phyloP scores from a whole-genome alignment of 2,888 invertebrate species.

The Protodeltote pygarga region DNA sequence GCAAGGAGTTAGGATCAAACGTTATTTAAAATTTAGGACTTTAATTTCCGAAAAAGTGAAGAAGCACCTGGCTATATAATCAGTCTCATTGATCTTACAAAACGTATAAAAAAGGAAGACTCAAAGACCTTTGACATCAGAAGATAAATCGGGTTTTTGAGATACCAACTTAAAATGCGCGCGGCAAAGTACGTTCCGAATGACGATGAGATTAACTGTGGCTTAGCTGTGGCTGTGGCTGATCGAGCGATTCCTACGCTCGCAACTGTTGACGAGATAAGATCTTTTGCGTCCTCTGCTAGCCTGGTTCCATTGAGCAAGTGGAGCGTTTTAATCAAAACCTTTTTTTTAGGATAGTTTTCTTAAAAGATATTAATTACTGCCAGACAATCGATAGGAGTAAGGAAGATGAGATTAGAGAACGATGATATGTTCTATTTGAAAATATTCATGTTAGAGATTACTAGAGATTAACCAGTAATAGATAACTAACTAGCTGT shows the following conservation, averaged over 20 bases:
- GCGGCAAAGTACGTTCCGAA: constrained; percentile 18
- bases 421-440: no score
- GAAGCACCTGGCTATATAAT: not conserved
- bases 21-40: no score
- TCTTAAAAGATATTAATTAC: no score
- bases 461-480: no score
- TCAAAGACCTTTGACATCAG: constrained; percentile 20
- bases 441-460: no score
- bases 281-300: constrained; percentile 10
- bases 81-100: not conserved
- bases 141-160: constrained; percentile 32
- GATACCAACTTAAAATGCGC: constrained; percentile 32
- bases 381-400: no score
- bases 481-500: no score
- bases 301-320: constrained; percentile 11
- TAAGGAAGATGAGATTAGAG: no score
- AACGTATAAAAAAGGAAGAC: not conserved
- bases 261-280: constrained; percentile 17
- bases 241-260: constrained; percentile 23
- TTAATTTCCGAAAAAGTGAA: no score
- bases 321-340: not conserved
- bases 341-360: not conserved
- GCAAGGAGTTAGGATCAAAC: no score
- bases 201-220: constrained; percentile 31
- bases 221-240: constrained; percentile 28